Percentiles rank a stretch among this genome's conserved stretches.
Conservation (phyloP, 2,888 invertebrate species). For the Brachycybe producta region DNA sequence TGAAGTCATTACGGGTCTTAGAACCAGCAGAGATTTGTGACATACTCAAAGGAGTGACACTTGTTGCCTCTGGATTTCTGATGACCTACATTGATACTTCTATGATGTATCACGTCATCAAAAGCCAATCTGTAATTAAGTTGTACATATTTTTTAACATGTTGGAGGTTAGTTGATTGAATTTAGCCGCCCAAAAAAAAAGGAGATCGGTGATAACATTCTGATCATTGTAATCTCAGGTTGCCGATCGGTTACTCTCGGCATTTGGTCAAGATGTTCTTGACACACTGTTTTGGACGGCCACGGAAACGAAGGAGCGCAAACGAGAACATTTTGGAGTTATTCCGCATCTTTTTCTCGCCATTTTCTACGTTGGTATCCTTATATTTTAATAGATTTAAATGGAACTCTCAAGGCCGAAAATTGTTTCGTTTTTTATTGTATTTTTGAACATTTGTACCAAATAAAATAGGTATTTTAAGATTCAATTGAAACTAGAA, state of each 20-base stretch:
- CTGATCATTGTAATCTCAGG: too few species aligned
- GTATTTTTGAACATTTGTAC: too few species aligned
- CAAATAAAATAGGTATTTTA: not conserved
- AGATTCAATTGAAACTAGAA: too few species aligned
- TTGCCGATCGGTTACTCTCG: conserved; percentile 84
- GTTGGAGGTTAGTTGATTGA: conserved; percentile 60
- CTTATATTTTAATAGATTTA: too few species aligned
- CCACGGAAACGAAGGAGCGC: conserved; percentile 79
- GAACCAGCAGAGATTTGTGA: conserved; percentile 91
- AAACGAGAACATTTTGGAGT: conserved; percentile 73
- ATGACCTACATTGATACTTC: conserved; percentile 93
- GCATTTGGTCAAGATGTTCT: conserved; percentile 97
- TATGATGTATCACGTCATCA: conserved; percentile 82
- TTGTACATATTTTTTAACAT: conserved; percentile 99
- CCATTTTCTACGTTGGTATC: conserved; percentile 88
- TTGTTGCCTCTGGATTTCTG: conserved; percentile 64
- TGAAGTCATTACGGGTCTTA: conserved; percentile 37
- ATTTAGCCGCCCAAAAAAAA: not conserved
- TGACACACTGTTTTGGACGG: conserved; percentile 97
- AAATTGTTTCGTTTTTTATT: too few species aligned
- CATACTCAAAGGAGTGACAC: conserved; percentile 78
- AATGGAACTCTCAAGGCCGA: too few species aligned
- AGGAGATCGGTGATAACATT: not conserved
- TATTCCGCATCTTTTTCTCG: conserved; percentile 78
- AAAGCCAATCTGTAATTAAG: conserved; percentile 95